Evolutionary conservation across 2,113 vertebrate genomes (phyloP), one percentile per base, ranked within the genome.

Genomic region (Ceuthmochares aereus): DNA sequence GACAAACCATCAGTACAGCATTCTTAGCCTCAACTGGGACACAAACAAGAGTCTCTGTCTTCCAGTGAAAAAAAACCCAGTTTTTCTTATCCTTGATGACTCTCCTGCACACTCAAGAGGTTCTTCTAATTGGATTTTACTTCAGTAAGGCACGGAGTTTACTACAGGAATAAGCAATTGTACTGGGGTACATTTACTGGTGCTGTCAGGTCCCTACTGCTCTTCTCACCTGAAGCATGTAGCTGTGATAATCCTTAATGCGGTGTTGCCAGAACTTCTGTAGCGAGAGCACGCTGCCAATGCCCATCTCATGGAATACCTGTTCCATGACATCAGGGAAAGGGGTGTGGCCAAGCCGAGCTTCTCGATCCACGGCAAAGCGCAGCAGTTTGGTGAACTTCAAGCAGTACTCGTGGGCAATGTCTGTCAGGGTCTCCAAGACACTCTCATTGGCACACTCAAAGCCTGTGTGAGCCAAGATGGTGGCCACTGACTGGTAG

Each of bases 191-290:
- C 12, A 10, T 73, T 67, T 73, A 42, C 27, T 17, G 34, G 51
- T n/a, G 42, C n/a, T 0, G 0, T 13, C 9, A 12, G 25, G 22
- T 36, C 56, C 21, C 49, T 37, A 9, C 5, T 0, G 45, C 56
- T 69, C 34, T 49, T 40, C 97, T 99, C 95, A 99, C 99, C 99
- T 99, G 99, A 7, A 99, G 97, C 99, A 99, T 99, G 97, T 99
- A 99, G 96, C 98, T 99, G 97, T 99, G 99, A 90, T 99, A 99
- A 96, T 99, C 99, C 95, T 99, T 99, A 94, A 99, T 99, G 85
- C 99, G 99, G 83, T 99, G 98, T 91, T 99, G 99, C 99, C 99
- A 99, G 97, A 99, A 99, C 95, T 98, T 99, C 98, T 99, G 99
- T 89, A 99, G 98, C 0, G 99, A 99, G 75, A 99, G 97, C 84